These are phyloP conservation scores for Exocentrus adspersus DNA, from an alignment of 2,888 invertebrate species.

Conservation along the genomic window DNA sequence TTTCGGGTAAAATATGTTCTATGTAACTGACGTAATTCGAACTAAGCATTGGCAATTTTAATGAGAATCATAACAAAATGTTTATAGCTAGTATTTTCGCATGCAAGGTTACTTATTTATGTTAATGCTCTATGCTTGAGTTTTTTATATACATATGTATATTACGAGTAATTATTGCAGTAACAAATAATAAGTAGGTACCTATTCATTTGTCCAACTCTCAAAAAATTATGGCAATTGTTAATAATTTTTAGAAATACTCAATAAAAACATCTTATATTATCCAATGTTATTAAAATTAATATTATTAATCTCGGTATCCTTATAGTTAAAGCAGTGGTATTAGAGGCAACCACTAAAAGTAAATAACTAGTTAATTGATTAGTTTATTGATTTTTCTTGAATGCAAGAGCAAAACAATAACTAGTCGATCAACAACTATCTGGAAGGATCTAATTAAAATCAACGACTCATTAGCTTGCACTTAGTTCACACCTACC, in stretches of 20 bases:
- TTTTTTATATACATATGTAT: background rate
- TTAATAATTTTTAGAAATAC: too few species aligned
- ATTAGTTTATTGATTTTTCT: background rate
- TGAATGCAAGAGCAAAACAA: background rate
- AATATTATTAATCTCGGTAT: too few species aligned
- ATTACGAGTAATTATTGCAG: too few species aligned
- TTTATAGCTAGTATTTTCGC: conserved; percentile 18
- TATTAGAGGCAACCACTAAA: too few species aligned
- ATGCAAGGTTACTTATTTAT: conserved; percentile 10
- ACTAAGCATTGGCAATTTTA: conserved; percentile 13
- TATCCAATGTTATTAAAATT: too few species aligned
- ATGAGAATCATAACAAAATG: conserved; percentile 18
- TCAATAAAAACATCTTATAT: too few species aligned
- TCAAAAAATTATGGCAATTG: too few species aligned
- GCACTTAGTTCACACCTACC: conserved; percentile 10
- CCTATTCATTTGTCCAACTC: too few species aligned
- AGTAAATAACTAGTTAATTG: background rate
- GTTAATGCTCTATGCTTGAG: conserved; percentile 7
- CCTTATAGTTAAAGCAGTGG: too few species aligned
- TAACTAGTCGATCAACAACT: background rate
- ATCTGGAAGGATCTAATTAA: background rate
- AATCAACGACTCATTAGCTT: background rate
- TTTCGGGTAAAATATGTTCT: too few species aligned
- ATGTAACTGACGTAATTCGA: conserved; percentile 7
- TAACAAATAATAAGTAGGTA: too few species aligned